Conservation (phyloP, 2,888 invertebrate genomes). For the Cephus spinipes region DNA sequence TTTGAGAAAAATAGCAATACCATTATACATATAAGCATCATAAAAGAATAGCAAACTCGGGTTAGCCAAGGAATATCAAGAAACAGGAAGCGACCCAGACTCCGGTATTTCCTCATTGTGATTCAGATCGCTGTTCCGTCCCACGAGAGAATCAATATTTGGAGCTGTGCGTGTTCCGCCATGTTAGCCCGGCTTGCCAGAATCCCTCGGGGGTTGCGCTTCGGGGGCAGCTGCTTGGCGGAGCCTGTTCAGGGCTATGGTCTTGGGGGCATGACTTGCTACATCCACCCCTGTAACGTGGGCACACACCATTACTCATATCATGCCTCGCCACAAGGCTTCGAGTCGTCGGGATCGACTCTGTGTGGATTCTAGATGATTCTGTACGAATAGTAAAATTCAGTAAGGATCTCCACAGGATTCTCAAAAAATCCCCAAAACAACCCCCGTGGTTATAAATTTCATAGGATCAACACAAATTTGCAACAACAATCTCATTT, state of each 20-base stretch:
- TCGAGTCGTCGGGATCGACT: slow-evolving; percentile 2
- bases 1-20: background rate
- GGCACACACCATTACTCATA: slow-evolving; percentile 67
- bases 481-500: no score
- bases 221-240: slow-evolving; percentile 35
- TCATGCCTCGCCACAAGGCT: slow-evolving; percentile 60
- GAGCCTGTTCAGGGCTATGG: slow-evolving; percentile 36
- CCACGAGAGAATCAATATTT: slow-evolving; percentile 63
- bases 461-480: background rate
- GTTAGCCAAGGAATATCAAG: background rate
- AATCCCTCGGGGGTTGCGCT: slow-evolving; percentile 46
- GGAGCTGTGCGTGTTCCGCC: slow-evolving; percentile 60
- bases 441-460: background rate
- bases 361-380: background rate
- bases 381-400: background rate
- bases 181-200: slow-evolving; percentile 47
- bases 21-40: background rate
- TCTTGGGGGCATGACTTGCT: slow-evolving; percentile 63
- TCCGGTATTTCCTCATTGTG: slow-evolving; percentile 19
- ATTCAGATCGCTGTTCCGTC: slow-evolving; percentile 30
- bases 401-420: background rate
- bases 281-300: slow-evolving; percentile 58
- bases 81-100: slow-evolving; percentile 12
- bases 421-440: background rate
- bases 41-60: background rate